phyloP scores from a whole-genome alignment of 2,888 invertebrate genomes.

The Gandaritis pyraliata region DNA sequence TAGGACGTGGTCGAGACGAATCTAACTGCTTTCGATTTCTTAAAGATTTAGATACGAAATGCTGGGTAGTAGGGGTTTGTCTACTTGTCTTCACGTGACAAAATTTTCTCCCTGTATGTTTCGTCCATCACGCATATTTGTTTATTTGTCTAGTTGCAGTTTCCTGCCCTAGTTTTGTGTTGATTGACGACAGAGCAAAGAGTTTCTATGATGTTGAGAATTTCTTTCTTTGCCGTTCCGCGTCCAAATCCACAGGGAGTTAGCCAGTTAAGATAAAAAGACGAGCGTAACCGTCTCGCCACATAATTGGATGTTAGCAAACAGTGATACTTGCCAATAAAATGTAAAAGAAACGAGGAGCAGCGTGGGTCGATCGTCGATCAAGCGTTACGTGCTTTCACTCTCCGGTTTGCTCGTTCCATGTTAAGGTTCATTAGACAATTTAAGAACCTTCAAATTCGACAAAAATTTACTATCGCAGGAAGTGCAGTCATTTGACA shows the following conservation, averaged over 20 bases:
- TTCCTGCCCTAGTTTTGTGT: too few relatives aligned
- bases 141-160: too few relatives aligned
- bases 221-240: neutral
- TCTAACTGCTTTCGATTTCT: slow-evolving; percentile 28
- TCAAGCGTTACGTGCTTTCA: slow-evolving; percentile 75
- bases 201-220: too few relatives aligned
- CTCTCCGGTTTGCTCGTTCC: slow-evolving; percentile 59
- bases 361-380: slow-evolving; percentile 66
- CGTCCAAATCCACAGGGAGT: neutral
- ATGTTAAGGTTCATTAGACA: slow-evolving; percentile 52
- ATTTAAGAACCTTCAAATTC: slow-evolving; percentile 31
- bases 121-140: too few relatives aligned
- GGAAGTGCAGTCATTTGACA: neutral
- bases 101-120: neutral
- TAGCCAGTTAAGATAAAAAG: slow-evolving; percentile 46
- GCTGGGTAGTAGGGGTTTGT: neutral
- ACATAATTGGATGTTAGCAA: slow-evolving; percentile 58
- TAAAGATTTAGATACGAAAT: neutral
- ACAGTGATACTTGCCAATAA: slow-evolving; percentile 63
- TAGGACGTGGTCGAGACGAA: slow-evolving; percentile 21
- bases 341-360: slow-evolving; percentile 56
- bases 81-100: neutral
- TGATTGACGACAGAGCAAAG: too few relatives aligned
- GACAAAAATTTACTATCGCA: slow-evolving; percentile 21
- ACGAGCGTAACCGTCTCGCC: slow-evolving; percentile 52